Conservation (phyloP, 2,113 vertebrate genomes). For the Cyprinodon brontotheroides region DNA sequence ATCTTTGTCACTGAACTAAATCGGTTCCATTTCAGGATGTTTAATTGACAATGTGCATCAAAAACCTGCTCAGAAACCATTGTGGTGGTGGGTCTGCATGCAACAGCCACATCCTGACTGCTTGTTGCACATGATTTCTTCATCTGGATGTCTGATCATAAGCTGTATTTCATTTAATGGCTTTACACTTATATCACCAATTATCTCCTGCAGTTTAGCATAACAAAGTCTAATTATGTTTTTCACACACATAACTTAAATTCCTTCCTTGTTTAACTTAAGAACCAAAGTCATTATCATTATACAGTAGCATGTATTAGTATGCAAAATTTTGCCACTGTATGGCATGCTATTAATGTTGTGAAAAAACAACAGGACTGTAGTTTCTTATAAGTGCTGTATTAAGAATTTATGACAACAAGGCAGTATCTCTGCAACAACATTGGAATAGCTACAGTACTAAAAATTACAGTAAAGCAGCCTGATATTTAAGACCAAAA, state of each 20-base stretch:
- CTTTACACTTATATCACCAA: background rate
- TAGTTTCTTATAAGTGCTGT: background rate
- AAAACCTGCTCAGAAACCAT: constrained; percentile 9
- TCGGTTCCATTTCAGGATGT: background rate
- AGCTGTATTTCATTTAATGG: background rate
- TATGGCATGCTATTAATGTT: background rate
- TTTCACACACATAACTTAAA: background rate
- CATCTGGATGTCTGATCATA: background rate
- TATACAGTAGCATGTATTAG: background rate
- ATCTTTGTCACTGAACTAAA: background rate
- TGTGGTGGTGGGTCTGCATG: constrained; percentile 33
- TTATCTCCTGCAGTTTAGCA: background rate
- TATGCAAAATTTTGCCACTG: background rate
- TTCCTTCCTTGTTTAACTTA: background rate
- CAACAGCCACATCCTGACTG: constrained; percentile 58
- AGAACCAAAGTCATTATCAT: background rate
- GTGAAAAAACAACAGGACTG: background rate
- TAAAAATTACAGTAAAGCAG: background rate
- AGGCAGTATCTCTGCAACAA: background rate
- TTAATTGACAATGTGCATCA: constrained; percentile 1
- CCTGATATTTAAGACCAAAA: background rate
- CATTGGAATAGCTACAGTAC: background rate
- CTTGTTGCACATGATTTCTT: constrained; percentile 29
- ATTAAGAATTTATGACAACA: background rate
- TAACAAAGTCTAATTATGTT: background rate